phyloP scores from a whole-genome alignment of 2,888 invertebrate genomes.

The Chelonus formosanus region DNA sequence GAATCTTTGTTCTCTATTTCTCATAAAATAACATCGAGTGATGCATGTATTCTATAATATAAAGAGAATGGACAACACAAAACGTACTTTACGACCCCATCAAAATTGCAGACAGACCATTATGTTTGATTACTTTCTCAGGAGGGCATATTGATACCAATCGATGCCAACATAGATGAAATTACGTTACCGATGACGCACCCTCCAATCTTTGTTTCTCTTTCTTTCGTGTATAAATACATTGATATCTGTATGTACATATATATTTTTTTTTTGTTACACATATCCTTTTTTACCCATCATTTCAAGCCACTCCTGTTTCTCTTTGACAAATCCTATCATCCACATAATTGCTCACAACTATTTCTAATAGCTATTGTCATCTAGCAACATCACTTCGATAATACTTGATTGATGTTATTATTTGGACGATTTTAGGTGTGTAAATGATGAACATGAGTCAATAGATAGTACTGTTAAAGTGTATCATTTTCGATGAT shows the following conservation, averaged over 20 bases:
- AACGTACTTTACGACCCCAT: conserved; percentile 29
- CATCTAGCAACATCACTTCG: too few species aligned
- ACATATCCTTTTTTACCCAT: not conserved
- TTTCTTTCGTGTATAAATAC: not conserved
- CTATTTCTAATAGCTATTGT: too few species aligned
- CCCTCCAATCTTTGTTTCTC: conserved; percentile 14
- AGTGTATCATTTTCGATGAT: too few species aligned
- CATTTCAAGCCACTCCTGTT: too few species aligned
- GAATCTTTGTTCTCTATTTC: conserved; percentile 9
- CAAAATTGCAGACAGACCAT: conserved; percentile 37
- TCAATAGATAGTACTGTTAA: too few species aligned
- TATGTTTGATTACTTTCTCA: conserved; percentile 46
- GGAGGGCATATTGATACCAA: conserved; percentile 41
- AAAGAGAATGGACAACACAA: conserved; percentile 12
- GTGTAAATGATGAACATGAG: too few species aligned
- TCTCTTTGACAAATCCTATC: too few species aligned
- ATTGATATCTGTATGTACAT: not conserved
- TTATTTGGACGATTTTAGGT: too few species aligned
- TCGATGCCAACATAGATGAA: conserved; percentile 43
- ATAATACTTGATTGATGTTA: too few species aligned
- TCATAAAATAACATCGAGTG: not conserved
- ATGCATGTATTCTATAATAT: not conserved
- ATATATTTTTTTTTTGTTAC: not conserved
- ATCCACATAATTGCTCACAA: too few species aligned
- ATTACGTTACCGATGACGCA: conserved; percentile 41